A percentile compares a stretch with the other conserved stretches of the same genome.
These are phyloP conservation scores for Podotricha telesiphe DNA, from an alignment of 2,888 invertebrate species.

Conservation along the genomic window DNA sequence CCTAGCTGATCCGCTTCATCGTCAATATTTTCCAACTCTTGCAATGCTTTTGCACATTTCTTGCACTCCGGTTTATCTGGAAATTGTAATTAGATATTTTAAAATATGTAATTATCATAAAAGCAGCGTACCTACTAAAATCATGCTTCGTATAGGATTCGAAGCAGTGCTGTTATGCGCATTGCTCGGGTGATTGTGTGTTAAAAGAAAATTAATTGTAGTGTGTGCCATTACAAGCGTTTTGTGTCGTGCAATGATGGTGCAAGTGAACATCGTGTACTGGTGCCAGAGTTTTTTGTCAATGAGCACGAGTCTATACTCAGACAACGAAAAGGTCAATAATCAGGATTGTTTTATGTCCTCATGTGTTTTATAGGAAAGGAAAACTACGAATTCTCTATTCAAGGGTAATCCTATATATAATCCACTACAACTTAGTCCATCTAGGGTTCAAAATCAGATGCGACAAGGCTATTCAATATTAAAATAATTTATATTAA, in stretches of 20 bases:
- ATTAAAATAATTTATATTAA: slow-evolving; percentile 31
- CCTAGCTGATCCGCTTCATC: slow-evolving; percentile 97
- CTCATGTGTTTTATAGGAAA: slow-evolving; percentile 32
- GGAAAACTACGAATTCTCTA: slow-evolving; percentile 33
- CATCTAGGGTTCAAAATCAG: slow-evolving; percentile 46
- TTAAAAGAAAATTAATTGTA: slow-evolving; percentile 63
- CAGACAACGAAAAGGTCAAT: slow-evolving; percentile 28
- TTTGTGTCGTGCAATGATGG: slow-evolving; percentile 51
- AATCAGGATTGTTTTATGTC: slow-evolving; percentile 26
- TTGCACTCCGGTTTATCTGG: slow-evolving; percentile 96
- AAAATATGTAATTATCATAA: slow-evolving; percentile 1
- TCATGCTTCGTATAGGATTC: slow-evolving; percentile 66
- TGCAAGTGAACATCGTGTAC: slow-evolving; percentile 43
- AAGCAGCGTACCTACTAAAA: slow-evolving; percentile 33
- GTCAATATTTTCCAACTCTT: slow-evolving; percentile 96
- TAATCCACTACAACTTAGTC: slow-evolving; percentile 42
- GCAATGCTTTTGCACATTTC: slow-evolving; percentile 94
- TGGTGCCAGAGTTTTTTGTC: slow-evolving; percentile 37
- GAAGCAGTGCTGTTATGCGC: slow-evolving; percentile 79
- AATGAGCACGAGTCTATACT: slow-evolving; percentile 35
- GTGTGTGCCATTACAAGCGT: slow-evolving; percentile 60
- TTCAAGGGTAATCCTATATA: slow-evolving; percentile 34
- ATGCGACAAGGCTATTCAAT: slow-evolving; percentile 39
- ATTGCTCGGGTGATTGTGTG: slow-evolving; percentile 60
- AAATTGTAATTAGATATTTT: slow-evolving; percentile 57